Conservation (phyloP, 64 coral and sea anemone genomes). For the Montipora sp. region DNA sequence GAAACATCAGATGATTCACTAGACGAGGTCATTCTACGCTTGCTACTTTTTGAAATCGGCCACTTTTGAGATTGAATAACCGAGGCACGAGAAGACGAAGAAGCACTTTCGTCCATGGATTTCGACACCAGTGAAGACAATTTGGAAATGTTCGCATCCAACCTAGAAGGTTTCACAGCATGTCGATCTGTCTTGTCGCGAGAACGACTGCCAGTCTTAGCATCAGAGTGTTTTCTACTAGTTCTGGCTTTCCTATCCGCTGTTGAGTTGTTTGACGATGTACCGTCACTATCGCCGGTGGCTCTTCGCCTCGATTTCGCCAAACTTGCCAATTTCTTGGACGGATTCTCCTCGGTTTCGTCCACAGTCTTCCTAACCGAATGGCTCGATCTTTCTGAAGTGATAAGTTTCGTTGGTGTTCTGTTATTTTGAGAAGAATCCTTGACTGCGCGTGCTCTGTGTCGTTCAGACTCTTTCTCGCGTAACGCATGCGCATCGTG, state of each 20-base stretch:
- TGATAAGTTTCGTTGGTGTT: neutral
- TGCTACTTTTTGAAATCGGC: constrained; percentile 14
- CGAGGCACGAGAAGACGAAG: constrained; percentile 13
- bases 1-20: constrained; percentile 30
- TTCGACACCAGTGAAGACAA: constrained; percentile 6
- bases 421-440: neutral
- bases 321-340: neutral
- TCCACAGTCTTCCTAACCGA: neutral
- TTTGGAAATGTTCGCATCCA: constrained; percentile 34
- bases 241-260: neutral
- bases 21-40: neutral
- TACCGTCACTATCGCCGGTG: neutral
- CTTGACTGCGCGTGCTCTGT: neutral
- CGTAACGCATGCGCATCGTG: neutral
- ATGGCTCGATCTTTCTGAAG: neutral
- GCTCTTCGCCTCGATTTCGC: constrained; percentile 17
- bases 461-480: neutral
- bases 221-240: constrained; percentile 1
- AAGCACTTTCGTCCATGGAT: constrained; percentile 14
- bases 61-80: neutral
- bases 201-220: constrained; percentile 4
- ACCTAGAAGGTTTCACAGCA: neutral
- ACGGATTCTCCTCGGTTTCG: neutral
- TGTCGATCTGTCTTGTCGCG: neutral
- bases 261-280: neutral